These are phyloP conservation scores for Galerucella calmariensis DNA, from an alignment of 2,888 invertebrate genomes.

Conservation along the genomic window DNA sequence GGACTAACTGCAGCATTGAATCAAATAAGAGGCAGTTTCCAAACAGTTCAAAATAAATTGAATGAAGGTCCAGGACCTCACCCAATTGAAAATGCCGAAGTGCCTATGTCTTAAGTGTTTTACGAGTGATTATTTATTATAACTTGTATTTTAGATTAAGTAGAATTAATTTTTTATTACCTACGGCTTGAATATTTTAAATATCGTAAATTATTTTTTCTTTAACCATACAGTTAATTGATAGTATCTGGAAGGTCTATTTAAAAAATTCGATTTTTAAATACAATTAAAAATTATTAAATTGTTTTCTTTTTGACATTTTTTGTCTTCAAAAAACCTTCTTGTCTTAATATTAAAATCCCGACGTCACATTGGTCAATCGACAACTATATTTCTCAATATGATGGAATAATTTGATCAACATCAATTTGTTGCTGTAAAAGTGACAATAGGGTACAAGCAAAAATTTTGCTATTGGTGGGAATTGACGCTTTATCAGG, in stretches of 20 bases:
- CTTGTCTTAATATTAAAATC: too few relatives aligned
- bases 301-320: too few relatives aligned
- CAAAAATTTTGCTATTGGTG: too few relatives aligned
- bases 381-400: too few relatives aligned
- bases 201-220: conserved; percentile 8
- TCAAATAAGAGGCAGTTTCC: conserved; percentile 75
- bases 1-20: conserved; percentile 80
- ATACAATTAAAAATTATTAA: neutral
- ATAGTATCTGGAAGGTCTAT: neutral
- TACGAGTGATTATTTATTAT: neutral
- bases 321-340: too few relatives aligned
- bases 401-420: too few relatives aligned
- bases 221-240: neutral
- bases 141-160: conserved; percentile 16
- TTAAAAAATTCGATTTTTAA: neutral
- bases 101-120: neutral
- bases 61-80: conserved; percentile 71
- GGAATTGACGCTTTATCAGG: too few relatives aligned
- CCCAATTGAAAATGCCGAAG: conserved; percentile 59
- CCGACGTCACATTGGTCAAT: too few relatives aligned
- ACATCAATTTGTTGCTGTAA: too few relatives aligned
- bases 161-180: conserved; percentile 21
- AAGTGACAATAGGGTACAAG: too few relatives aligned
- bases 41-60: conserved; percentile 70
- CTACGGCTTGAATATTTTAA: conserved; percentile 1